Conservation (phyloP, 2,113 vertebrate species). For the Melanotaenia duboulayi region DNA sequence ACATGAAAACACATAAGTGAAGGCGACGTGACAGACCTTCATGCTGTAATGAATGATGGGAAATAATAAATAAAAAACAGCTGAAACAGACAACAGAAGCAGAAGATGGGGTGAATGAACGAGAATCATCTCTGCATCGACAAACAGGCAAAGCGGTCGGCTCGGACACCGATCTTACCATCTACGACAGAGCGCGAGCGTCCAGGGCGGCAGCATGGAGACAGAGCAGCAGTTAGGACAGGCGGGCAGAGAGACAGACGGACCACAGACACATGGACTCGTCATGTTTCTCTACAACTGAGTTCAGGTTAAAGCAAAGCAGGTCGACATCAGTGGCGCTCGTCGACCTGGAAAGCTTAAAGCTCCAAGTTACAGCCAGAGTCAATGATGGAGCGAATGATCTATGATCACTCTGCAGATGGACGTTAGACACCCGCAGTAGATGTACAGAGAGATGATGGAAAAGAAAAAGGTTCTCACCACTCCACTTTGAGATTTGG, state of each 20-base stretch:
- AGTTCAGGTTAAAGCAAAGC: slow-evolving; percentile 31
- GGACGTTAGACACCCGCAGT: not conserved
- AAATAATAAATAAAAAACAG: not conserved
- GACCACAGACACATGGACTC: slow-evolving; percentile 7
- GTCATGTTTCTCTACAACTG: slow-evolving; percentile 34
- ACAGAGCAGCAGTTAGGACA: slow-evolving; percentile 67
- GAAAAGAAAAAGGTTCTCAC: slow-evolving; percentile 82
- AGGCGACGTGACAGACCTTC: too few relatives aligned
- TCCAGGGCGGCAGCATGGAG: slow-evolving; percentile 57
- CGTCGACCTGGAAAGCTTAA: slow-evolving; percentile 14
- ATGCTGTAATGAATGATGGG: not conserved
- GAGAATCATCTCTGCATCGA: not conserved
- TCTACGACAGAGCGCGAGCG: slow-evolving; percentile 64
- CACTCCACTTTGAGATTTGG: slow-evolving; percentile 94
- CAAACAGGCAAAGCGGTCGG: slow-evolving; percentile 3
- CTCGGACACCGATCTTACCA: slow-evolving; percentile 70
- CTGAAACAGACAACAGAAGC: not conserved
- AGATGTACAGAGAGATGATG: not conserved
- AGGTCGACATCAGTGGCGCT: not conserved
- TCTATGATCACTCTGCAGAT: not conserved
- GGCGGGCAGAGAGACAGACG: slow-evolving; percentile 42
- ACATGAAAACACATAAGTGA: too few relatives aligned
- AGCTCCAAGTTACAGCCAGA: slow-evolving; percentile 12
- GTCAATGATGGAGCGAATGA: too few relatives aligned
- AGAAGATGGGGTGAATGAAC: not conserved